phyloP scores from a whole-genome alignment of 2,113 vertebrate species.

The Stercorarius parasiticus region DNA sequence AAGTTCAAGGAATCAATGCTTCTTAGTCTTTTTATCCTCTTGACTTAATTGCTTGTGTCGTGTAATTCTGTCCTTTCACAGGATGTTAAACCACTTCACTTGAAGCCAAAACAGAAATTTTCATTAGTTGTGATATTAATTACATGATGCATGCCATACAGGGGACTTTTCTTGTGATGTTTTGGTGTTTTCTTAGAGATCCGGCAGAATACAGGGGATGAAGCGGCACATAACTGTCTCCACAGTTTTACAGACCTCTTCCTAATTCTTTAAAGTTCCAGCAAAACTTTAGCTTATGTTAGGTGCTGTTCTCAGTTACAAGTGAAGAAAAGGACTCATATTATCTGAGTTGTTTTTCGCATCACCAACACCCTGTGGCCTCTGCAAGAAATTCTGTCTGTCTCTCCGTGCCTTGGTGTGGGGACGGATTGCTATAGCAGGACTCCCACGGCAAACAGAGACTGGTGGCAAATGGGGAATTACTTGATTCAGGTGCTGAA shows the following conservation, averaged over 20 bases:
- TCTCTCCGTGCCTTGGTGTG: background rate
- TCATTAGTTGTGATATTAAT: background rate
- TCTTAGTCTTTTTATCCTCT: background rate
- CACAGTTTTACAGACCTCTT: background rate
- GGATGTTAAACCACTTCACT: background rate
- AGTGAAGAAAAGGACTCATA: background rate
- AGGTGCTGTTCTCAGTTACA: background rate
- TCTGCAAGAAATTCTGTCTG: constrained; percentile 6
- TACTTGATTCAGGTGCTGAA: constrained; percentile 20
- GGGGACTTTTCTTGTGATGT: background rate
- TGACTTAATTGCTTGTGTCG: background rate
- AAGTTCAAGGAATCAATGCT: background rate
- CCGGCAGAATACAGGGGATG: background rate
- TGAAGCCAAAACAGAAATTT: constrained; percentile 1
- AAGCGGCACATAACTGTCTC: background rate
- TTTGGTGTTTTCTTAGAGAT: background rate
- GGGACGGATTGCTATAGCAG: constrained; percentile 8
- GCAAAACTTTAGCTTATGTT: background rate
- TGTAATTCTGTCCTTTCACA: background rate
- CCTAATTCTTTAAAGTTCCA: background rate
- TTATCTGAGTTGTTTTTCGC: constrained; percentile 42
- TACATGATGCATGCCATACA: background rate
- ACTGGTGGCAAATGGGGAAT: constrained; percentile 7
- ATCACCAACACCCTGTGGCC: background rate
- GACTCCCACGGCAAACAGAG: background rate